phyloP scores from a whole-genome alignment of 2,113 vertebrate genomes.

The Phrynocephalus versicolor region DNA sequence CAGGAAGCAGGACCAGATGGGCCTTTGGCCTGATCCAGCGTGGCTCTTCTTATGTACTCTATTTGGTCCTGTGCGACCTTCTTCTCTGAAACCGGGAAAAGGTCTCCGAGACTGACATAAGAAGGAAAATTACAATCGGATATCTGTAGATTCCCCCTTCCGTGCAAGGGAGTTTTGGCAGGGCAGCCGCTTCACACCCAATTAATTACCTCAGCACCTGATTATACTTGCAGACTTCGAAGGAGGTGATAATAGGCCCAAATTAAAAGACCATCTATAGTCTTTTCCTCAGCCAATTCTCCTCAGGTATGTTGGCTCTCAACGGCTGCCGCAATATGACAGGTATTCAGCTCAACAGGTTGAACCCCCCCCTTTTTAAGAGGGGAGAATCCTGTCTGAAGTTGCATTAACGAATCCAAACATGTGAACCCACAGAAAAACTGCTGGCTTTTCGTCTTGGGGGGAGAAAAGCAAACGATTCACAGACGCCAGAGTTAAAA shows the following conservation, averaged over 20 bases:
- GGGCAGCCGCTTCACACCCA: constrained; percentile 73
- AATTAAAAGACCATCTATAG: constrained; percentile 77
- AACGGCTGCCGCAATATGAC: constrained; percentile 45
- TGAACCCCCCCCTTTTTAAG: too few relatives aligned
- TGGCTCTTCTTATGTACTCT: too few relatives aligned
- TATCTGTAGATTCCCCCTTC: constrained; percentile 32
- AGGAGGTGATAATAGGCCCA: constrained; percentile 76
- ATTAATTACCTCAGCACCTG: constrained; percentile 80
- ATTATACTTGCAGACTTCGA: constrained; percentile 72
- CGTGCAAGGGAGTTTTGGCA: constrained; percentile 74
- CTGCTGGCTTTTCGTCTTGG: constrained; percentile 11
- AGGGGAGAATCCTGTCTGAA: constrained; percentile 30
- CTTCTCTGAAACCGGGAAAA: neutral
- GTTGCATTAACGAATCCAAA: constrained; percentile 36
- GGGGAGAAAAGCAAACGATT: neutral
- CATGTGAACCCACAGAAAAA: constrained; percentile 32
- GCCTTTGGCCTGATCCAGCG: too few relatives aligned
- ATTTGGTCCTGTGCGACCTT: neutral
- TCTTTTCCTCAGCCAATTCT: constrained; percentile 54
- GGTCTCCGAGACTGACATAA: neutral
- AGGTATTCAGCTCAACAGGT: constrained; percentile 33
- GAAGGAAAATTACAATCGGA: neutral
- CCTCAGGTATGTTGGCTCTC: neutral
- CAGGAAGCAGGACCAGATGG: too few relatives aligned
- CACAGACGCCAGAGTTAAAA: neutral